Evolutionary conservation across 2,888 invertebrate species (phyloP), one percentile per base, ranked within the genome.

Genomic region (Dasypogon diadema): DNA sequence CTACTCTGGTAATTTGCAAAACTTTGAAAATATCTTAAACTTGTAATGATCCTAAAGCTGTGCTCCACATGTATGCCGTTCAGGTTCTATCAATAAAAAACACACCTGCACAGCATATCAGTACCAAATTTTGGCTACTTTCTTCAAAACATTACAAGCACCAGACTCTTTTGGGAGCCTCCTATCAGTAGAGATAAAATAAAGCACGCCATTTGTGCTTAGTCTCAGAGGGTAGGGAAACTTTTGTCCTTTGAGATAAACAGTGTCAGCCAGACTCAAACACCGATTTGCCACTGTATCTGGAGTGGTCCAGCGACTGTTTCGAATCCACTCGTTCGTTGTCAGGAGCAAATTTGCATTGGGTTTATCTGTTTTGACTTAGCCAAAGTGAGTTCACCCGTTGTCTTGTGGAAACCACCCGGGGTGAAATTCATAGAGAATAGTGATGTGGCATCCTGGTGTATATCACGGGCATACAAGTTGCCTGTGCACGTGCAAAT

Each of bases 281-380:
- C 12, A 48, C 48, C 48, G 22, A 68, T 68, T 30, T 68, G 48
- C 16, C 26, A 10, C 48, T 68, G 16, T 68, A 68, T 68, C 68
- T 68, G 46, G 14, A 68, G 68, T 14, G 26, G 68, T 10, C 48
- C 16, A 37, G 24, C 6, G 37, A 68, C 48, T 51, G 68, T 51
- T 68, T 24, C 48, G 68, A 51, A 26, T 14, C 8, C 14, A 68
- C 34, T 42, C 37, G 42, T 42, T 37, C 16, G 42, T 22, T 51
- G 68, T 68, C 68, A 48, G 48, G 51, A 51, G 48, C 30, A 68
- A 68, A 68, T 68, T 68, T 68, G 24, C 68, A 68, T 68, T 51
- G 24, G 48, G 48, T 68, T 68, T 48, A 68, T 48, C 51, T 68
- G 68, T 48, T 68, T 46, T 48, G 51, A 68, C 68, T 68, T 68